Base-by-base conservation (phyloP, 2,888 invertebrate species). In the Entomobrya multifasciata region DNA sequence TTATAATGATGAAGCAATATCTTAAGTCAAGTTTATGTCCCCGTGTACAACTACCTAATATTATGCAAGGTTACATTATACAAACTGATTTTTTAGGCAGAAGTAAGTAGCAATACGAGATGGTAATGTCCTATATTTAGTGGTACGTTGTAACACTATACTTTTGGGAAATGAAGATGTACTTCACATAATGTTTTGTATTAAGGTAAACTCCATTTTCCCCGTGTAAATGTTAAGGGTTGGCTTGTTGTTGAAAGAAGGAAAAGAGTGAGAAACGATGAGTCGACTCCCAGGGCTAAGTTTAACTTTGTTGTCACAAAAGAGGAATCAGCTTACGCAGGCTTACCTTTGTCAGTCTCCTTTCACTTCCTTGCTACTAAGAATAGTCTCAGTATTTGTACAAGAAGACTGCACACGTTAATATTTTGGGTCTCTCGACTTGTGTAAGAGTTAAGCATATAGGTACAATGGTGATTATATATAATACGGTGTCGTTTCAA, bases 291-390 rank as follows among this genome's bases (percentile, higher is more conserved):
- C 70, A 20, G 22, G 70, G 84, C 84, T 77, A 57, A 77, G 77
- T 85, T 83, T 85, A 78, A 70, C 70, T 27, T 65, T 62, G 78
- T 70, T 74, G 36, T 36, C 49, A 70, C 77, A 85, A 85, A 78
- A 57, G 84, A n/a, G 78, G 84, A 85, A 85, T 78, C 84, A 85
- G 84, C 84, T 85, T 85, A 85, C 84, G 70, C 78, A 55, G 25
- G 65, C 77, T 85, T 85, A 60, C 49, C 65, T 76, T 67, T 78
- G 84, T 36, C 25, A 60, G 55, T 47, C 20, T 62, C 52, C 36
- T 15, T 10, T 77, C 30, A 57, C 57, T 25, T 47, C 27, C 36
- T 36, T 36, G 36, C 36, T 6, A 36, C 36, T n/a, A n/a, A n/a
- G n/a, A n/a, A n/a, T n/a, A n/a, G n/a, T n/a, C 13, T 47, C 13